These are phyloP conservation scores for Falco biarmicus DNA, from an alignment of 2,797 vertebrate genomes.

Conservation along the genomic window DNA sequence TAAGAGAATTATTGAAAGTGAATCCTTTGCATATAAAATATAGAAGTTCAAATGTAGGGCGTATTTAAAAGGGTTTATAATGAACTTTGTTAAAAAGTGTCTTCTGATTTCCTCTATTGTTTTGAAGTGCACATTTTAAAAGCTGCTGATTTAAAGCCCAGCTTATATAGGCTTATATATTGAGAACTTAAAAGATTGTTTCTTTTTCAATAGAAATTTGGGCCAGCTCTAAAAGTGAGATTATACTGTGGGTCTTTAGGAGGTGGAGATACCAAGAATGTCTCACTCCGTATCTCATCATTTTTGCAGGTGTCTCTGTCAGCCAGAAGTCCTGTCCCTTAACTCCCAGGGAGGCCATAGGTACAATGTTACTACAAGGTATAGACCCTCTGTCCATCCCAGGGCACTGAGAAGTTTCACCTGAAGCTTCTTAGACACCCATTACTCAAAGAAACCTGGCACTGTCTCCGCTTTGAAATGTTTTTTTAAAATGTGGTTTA, in stretches of 20 bases:
- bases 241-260: background rate
- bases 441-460: background rate
- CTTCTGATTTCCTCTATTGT: conserved; percentile 48
- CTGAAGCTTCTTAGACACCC: background rate
- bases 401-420: background rate
- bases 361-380: background rate
- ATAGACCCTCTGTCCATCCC: background rate
- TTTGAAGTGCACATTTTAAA: conserved; percentile 44
- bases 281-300: background rate
- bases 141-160: conserved; percentile 41
- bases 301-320: background rate
- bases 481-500: background rate
- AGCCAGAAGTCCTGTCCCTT: background rate
- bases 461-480: background rate
- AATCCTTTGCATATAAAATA: conserved; percentile 42
- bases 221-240: background rate
- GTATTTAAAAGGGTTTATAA: conserved; percentile 54
- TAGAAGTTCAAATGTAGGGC: conserved; percentile 48
- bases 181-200: background rate
- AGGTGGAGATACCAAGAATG: background rate
- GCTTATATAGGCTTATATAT: background rate
- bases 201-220: background rate
- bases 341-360: fast-evolving
- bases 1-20: conserved; percentile 64
- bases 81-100: conserved; percentile 52